These are phyloP conservation scores for Thinocorus orbignyianus DNA, from an alignment of 2,113 vertebrate genomes.

Conservation along the genomic window DNA sequence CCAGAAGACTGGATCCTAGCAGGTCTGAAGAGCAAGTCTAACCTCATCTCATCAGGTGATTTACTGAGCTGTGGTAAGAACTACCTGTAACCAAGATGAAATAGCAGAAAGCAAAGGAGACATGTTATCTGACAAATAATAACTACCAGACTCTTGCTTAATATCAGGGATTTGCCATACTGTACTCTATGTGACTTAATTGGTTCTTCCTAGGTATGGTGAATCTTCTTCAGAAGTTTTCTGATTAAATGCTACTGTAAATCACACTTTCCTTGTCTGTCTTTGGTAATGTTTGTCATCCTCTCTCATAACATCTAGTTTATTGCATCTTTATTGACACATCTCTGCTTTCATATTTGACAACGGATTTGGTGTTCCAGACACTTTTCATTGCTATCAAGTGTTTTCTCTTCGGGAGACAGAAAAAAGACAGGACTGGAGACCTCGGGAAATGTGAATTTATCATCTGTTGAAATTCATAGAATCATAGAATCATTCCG, in stretches of 20 bases:
- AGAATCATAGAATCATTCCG: too few species aligned
- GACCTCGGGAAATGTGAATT: neutral
- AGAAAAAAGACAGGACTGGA: neutral
- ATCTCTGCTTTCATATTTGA: neutral
- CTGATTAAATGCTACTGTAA: neutral
- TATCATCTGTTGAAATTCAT: neutral
- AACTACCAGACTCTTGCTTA: neutral
- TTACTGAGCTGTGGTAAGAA: neutral
- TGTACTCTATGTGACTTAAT: neutral
- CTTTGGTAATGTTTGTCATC: neutral
- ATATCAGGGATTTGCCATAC: neutral
- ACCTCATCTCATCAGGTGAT: neutral
- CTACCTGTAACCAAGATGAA: neutral
- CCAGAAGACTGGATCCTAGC: conserved; percentile 40
- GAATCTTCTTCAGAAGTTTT: neutral
- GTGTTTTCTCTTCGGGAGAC: rapidly evolving
- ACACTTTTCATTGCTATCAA: neutral
- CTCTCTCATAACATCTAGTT: neutral
- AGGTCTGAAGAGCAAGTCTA: conserved; percentile 76
- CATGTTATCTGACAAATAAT: rapidly evolving
- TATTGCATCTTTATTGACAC: neutral
- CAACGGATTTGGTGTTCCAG: neutral
- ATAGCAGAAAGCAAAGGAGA: neutral
- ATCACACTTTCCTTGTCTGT: neutral
- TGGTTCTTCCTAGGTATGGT: neutral